Evolutionary conservation across 2,888 invertebrate species (phyloP), one percentile per base, ranked within the genome.

Genomic region (Acholoe squamosa): DNA sequence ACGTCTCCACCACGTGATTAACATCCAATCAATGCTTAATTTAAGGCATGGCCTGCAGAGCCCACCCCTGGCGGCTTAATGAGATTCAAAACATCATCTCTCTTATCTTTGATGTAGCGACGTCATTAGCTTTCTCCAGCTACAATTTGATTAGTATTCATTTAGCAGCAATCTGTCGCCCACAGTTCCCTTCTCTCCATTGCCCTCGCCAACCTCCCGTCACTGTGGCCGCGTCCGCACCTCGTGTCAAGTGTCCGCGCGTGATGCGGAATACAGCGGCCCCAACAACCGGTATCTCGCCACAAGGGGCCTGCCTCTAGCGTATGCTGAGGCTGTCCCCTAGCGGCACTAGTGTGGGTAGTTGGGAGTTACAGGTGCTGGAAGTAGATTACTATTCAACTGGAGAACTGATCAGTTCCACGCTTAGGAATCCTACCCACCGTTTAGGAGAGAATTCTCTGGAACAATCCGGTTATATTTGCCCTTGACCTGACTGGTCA

Each of bases 21-120:
- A 71, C 71, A 71, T 71, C 71, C 71, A 71, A 71, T 71, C 71
- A 71, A 71, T 71, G 71, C 71, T 28, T 71, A 71, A 71, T 71
- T 71, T 28, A 71, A 71, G 28, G 31, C 71, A 71, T 28, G 71
- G 71, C 71, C 71, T n/a, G 71, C 71, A 25, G 71, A 28, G n/a
- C 28, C 14, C 12, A 22, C 25, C 31, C 28, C 31, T 7, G n/a
- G 28, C 28, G 71, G 14, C 71, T 71, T 71, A 71, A 71, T 71
- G 71, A 28, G 28, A 71, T 71, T 71, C 71, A 71, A 71, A 71
- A 71, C 71, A 71, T 71, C 71, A 71, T 71, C 71, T 71, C 71
- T 71, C 71, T 71, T 71, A 71, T 71, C 71, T 71, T 71, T 71
- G 71, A 71, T 71, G 71, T 71, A 71, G 71, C 71, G 61, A 19